Evolutionary conservation across 1,140 invertebrate species (phyloP).

Genomic region (Megalopta genalis): DNA sequence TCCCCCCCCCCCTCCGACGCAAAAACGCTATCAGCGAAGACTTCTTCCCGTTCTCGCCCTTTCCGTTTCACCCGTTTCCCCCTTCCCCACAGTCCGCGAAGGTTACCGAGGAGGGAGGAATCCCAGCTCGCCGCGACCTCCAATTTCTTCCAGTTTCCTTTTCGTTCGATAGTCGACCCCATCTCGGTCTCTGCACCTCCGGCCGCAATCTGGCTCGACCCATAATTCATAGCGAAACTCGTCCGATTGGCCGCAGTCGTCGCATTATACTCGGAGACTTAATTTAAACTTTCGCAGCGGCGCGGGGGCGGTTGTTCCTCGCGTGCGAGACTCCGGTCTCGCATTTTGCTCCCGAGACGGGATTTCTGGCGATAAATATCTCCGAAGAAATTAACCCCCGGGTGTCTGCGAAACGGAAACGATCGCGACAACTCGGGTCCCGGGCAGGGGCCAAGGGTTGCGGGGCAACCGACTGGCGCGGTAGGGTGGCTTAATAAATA

Average conservation of each 20-base stretch:
- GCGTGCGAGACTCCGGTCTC: neutral
- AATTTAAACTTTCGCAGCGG: conserved; percentile 70
- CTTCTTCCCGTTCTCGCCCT: conserved; percentile 17
- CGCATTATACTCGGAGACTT: conserved; percentile 73
- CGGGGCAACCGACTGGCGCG: neutral
- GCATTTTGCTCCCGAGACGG: no score
- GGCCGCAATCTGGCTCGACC: conserved; percentile 56
- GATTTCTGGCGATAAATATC: conserved; percentile 15
- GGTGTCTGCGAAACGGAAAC: neutral
- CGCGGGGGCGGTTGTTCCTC: neutral
- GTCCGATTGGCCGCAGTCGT: conserved; percentile 72
- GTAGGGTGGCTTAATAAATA: conserved; percentile 47
- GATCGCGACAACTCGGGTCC: neutral
- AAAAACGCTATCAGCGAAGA: conserved; percentile 63
- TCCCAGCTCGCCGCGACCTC: neutral
- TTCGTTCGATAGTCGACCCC: neutral
- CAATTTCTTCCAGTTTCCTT: neutral
- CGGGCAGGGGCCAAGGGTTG: neutral
- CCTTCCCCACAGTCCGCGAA: conserved; percentile 14
- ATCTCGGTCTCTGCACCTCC: neutral
- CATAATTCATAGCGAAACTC: conserved; percentile 73
- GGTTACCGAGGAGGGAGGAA: conserved; percentile 11
- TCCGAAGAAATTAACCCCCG: conserved; percentile 19
- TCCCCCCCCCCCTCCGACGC: conserved; percentile 28
- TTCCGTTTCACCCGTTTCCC: no score